phyloP scores from a whole-genome alignment of 1,140 invertebrate species.

The Sycophaga agraensis region DNA sequence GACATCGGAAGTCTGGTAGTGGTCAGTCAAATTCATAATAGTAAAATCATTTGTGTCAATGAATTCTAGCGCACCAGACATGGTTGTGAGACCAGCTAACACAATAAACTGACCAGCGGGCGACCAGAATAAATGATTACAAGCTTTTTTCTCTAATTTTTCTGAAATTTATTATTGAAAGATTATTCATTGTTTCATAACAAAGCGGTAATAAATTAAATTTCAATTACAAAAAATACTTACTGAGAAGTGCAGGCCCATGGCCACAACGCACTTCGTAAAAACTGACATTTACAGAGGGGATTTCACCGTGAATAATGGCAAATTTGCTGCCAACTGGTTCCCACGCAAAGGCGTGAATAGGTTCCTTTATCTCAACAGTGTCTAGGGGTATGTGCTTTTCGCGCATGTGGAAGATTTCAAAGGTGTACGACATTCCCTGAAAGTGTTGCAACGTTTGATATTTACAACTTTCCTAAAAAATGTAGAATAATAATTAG shows the following conservation, averaged over 20 bases:
- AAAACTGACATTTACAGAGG: slow-evolving; percentile 88
- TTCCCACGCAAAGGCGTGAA: slow-evolving; percentile 98
- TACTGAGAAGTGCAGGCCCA: slow-evolving; percentile 80
- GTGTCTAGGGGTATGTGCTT: slow-evolving; percentile 98
- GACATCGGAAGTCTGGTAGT: slow-evolving; percentile 92
- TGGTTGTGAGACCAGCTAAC: slow-evolving; percentile 79
- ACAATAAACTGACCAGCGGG: slow-evolving; percentile 95
- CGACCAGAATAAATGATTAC: slow-evolving; percentile 96
- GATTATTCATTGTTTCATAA: too few relatives aligned
- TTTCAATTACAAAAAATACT: slow-evolving; percentile 44
- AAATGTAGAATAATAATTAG: slow-evolving; percentile 24
- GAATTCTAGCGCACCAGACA: slow-evolving; percentile 91
- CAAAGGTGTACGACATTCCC: slow-evolving; percentile 98
- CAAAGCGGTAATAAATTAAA: too few relatives aligned
- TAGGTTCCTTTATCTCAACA: slow-evolving; percentile 90
- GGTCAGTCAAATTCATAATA: slow-evolving; percentile 89
- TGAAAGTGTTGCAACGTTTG: slow-evolving; percentile 47
- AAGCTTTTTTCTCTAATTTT: slow-evolving; percentile 87
- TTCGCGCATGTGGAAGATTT: slow-evolving; percentile 97
- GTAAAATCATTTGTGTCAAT: slow-evolving; percentile 94
- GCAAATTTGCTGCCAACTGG: slow-evolving; percentile 94
- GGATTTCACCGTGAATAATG: slow-evolving; percentile 91
- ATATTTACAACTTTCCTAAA: slow-evolving; percentile 28
- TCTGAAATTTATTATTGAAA: slow-evolving; percentile 54
- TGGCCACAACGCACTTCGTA: slow-evolving; percentile 90